phyloP scores from a whole-genome alignment of 2,797 vertebrate species.

The Coranthus polyacanthus region DNA sequence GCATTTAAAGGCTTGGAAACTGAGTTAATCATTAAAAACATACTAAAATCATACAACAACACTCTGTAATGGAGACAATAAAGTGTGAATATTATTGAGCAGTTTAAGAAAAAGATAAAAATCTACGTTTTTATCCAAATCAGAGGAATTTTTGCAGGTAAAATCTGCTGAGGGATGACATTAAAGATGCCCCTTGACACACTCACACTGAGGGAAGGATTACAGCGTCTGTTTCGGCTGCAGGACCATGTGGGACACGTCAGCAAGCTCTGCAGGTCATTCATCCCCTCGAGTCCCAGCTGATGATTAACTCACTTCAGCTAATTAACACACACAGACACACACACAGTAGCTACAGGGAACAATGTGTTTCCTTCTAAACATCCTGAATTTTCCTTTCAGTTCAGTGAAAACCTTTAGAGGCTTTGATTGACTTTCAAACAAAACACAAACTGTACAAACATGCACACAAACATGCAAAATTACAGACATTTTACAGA shows the following conservation, averaged over 20 bases:
- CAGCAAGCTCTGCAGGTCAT: slow-evolving; percentile 31
- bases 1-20: no score
- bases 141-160: no score
- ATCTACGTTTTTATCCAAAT: no score
- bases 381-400: slow-evolving; percentile 44
- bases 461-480: background rate
- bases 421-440: background rate
- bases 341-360: slow-evolving; percentile 39
- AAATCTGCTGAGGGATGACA: no score
- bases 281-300: slow-evolving; percentile 35
- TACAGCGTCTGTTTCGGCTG: slow-evolving; percentile 51
- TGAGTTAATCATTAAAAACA: no score
- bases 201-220: slow-evolving; percentile 28
- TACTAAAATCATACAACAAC: no score
- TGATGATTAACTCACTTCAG: slow-evolving; percentile 73
- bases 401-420: slow-evolving; percentile 17
- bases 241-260: slow-evolving; percentile 55
- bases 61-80: no score
- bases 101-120: no score
- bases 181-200: slow-evolving; percentile 2
- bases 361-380: slow-evolving; percentile 24
- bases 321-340: slow-evolving; percentile 71
- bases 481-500: background rate
- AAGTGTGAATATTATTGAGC: no score
- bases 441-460: no score